Evolutionary conservation across 1,140 invertebrate species (phyloP), one percentile per base, ranked within the genome.

Genomic region (Heliconius hermathena): DNA sequence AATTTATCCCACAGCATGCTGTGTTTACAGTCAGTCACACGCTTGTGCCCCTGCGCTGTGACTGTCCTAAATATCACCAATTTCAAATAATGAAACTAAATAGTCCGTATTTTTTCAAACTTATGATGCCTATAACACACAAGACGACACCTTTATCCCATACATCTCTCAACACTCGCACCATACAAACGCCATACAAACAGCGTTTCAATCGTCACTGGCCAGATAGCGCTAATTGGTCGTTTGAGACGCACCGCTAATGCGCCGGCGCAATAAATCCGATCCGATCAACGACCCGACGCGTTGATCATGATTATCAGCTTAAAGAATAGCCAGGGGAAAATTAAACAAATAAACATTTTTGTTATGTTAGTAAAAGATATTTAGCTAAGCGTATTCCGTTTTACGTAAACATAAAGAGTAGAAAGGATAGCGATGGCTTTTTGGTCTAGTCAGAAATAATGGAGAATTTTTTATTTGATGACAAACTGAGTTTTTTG

Each of bases 201-300:
- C 85, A 85, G 82, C 80, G 84, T 89, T 86, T 87, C 88, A 90
- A 90, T 90, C 90, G 88, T 91, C 91, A 87, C 88, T 79, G 79
- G 57, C 79, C 79, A 88, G 91, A 91, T 93, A 92, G 87, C 87
- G 85, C 86, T 93, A 94, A 94, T 91, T 91, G 91, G 88, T 84
- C 83, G 87, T 90, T 91, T 91, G 89, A 90, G 81, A 86, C 84
- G 84, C 88, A 85, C 90, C 91, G 92, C 91, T 91, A 90, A 94
- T 93, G 91, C 90, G 83, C 85, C 73, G 78, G 79, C 85, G 86
- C 87, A 88, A 83, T 88, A 90, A 89, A 89, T 87, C 82, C 84
- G 78, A 84, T 75, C 73, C 74, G 83, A 87, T 85, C 86, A 85
- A 87, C 83, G 87, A 88, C 81, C 74, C 73, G 71, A 77, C 46